Base-by-base conservation (phyloP, 2,888 invertebrate species). In the Thumatha senex region DNA sequence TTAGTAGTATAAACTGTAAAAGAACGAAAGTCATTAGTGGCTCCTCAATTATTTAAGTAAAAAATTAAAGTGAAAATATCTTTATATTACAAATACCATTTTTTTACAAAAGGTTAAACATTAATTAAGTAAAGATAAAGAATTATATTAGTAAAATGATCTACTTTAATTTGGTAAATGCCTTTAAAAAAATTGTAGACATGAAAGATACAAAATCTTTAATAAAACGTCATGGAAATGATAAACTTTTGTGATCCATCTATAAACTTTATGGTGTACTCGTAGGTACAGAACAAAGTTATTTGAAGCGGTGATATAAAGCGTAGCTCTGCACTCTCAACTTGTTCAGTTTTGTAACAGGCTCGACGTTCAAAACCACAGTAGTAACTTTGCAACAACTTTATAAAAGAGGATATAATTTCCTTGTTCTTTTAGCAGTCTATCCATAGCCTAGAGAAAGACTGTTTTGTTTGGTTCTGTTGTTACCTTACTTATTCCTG, bases 221-320 rank as follows among this genome's bases (percentile, higher is more conserved):
- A 54, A 54, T 54, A 51, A 51, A 58, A 47, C 42, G 34, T 35
- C 40, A 54, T 50, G 40, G 48, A 67, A 60, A 47, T 43, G 44
- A 24, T 51, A 63, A 66, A 54, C 58, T 70, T 68, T 58, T 50
- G 31, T 58, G 68, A 70, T 76, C 71, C 59, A 61, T 67, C 70
- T 62, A 66, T 68, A 78, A 81, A 82, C 74, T 83, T 78, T 70
- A 72, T 77, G 78, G 71, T 78, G 74, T 76, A n/a, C n/a, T n/a
- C n/a, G n/a, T n/a, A n/a, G n/a, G n/a, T n/a, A 72, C 73, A 72
- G 68, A 83, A 84, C 79, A 84, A 84, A 86, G 83, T 87, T 86
- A 82, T 83, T 79, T 79, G 78, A 78, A 77, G 80, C 72, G 71
- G 70, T 68, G 73, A 66, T 76, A 79, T 78, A 80, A 81, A 76